Evolutionary conservation across 1,140 invertebrate genomes (phyloP).

Genomic region (Oryctes rhinoceros): DNA sequence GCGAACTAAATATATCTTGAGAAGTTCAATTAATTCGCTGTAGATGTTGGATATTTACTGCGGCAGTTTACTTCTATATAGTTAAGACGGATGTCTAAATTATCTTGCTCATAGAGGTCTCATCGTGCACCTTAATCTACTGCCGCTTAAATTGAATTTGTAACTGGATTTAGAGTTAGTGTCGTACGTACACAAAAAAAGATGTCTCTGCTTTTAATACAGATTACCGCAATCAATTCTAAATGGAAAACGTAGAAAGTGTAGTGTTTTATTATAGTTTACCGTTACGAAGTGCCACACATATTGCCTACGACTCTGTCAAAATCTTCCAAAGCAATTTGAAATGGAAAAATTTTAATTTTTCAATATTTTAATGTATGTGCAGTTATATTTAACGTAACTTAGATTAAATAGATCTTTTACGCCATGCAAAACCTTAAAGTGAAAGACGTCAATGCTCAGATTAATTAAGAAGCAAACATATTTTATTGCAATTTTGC

Average conservation of each 20-base stretch:
- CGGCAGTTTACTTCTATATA: background rate
- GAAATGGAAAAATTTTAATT: too few relatives aligned
- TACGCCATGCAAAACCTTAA: too few relatives aligned
- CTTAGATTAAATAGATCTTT: too few relatives aligned
- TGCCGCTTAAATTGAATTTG: background rate
- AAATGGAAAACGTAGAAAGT: background rate
- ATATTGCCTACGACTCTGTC: too few relatives aligned
- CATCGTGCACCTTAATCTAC: background rate
- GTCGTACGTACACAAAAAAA: background rate
- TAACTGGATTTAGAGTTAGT: background rate
- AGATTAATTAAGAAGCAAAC: too few relatives aligned
- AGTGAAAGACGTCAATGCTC: too few relatives aligned
- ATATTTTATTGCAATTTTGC: too few relatives aligned
- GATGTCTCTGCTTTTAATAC: background rate
- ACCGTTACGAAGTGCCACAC: background rate
- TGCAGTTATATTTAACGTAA: too few relatives aligned
- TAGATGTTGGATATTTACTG: background rate
- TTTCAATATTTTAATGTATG: too few relatives aligned
- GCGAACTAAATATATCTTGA: background rate
- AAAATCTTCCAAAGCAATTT: too few relatives aligned
- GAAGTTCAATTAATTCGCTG: conserved; percentile 8
- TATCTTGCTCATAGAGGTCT: background rate
- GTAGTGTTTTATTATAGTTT: background rate
- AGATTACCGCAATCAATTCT: background rate
- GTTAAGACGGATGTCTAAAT: background rate